Evolutionary conservation across 2,113 vertebrate genomes (phyloP), one percentile per base, ranked within the genome.

Genomic region (Machaerirhynchus nigripectus): DNA sequence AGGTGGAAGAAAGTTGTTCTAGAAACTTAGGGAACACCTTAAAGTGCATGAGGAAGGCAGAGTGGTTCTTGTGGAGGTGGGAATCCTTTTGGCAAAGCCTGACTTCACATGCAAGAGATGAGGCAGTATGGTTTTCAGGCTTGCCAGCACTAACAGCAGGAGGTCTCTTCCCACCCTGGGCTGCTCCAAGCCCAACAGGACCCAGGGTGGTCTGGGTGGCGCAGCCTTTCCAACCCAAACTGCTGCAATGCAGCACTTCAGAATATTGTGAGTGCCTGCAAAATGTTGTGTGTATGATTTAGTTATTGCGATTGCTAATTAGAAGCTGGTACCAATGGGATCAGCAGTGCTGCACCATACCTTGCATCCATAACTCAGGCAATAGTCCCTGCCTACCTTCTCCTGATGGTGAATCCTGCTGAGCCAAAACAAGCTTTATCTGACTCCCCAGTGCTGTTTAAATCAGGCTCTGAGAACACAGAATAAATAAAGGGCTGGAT

Each of bases 321-420:
- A 77, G 46, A 46, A 80, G 42, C 28, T 73, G 46, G 35, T 47
- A 53, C 11, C 59, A 35, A 24, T 19, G 33, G 26, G 21, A 81
- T 24, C 55, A 65, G 23, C 24, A 78, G 44, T 5, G 1, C 64
- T 33, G 23, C 20, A 55, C 16, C 3, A 1, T 14, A 57, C 13
- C 49, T 76, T 59, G 21, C 37, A 26, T 47, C 24, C 33, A 2
- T 14, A 47, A 56, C 20, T 77, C 86, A 30, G 64, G 14, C 9
- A 15, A n/a, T 8, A 60, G n/a, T 28, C 59, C 9, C 30, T 53
- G 47, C 24, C 50, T 23, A 16, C 9, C 12, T 27, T 64, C 42
- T 57, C 55, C 55, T 35, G 70, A 73, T 0, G 0, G 30, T 47
- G 64, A 69, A 67, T 65, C 42, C 33, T 70, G 35, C 23, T 0